phyloP scores from a whole-genome alignment of 2,797 vertebrate species.

The Syncerus caffer region DNA sequence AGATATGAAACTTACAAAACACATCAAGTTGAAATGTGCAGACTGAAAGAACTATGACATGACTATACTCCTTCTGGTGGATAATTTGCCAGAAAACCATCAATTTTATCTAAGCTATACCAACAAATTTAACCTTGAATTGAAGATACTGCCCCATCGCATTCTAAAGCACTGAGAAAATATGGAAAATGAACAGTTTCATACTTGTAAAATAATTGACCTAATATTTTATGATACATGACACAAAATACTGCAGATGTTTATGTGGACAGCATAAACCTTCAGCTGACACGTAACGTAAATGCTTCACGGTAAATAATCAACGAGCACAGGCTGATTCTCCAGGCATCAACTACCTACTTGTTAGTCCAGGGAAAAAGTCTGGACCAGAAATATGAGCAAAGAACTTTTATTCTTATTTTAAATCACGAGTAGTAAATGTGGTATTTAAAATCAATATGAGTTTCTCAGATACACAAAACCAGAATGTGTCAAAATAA shows the following conservation, averaged over 20 bases:
- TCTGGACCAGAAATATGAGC: background rate
- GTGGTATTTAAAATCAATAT: background rate
- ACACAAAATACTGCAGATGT: slow-evolving; percentile 2
- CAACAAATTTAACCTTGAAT: background rate
- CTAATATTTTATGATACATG: background rate
- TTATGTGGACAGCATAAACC: background rate
- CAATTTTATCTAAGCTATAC: background rate
- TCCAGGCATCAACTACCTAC: background rate
- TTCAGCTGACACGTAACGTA: background rate
- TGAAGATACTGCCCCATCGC: background rate
- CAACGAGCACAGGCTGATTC: background rate
- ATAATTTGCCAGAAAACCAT: background rate
- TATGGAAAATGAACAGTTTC: background rate
- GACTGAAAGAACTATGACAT: background rate
- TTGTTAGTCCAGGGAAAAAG: background rate
- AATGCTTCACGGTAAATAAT: slow-evolving; percentile 35
- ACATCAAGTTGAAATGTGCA: background rate
- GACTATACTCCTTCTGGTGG: background rate
- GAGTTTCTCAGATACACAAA: background rate
- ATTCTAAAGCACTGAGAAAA: background rate
- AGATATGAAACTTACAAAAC: background rate
- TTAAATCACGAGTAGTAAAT: background rate
- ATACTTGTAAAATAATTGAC: background rate
- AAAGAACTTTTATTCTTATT: background rate
- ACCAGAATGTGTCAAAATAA: background rate